Evolutionary conservation across 2,888 invertebrate genomes (phyloP).

Genomic region (Philonicus albiceps): DNA sequence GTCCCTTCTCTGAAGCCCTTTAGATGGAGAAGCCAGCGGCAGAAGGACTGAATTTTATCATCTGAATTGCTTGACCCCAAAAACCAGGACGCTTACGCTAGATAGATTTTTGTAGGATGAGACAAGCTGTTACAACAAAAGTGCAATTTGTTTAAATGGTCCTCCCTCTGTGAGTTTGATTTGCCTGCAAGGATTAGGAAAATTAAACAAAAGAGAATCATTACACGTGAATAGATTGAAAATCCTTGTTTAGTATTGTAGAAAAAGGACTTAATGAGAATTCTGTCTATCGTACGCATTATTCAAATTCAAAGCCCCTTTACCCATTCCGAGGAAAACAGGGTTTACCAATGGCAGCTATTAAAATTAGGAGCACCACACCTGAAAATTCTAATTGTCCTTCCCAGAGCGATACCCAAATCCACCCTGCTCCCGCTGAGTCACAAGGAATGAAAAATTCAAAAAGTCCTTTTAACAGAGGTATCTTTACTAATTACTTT

Average conservation of each 20-base stretch:
- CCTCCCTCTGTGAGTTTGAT: background rate
- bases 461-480: background rate
- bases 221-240: background rate
- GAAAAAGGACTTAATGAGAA: background rate
- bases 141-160: background rate
- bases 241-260: background rate
- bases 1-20: background rate
- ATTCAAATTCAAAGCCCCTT: background rate
- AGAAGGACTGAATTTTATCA: background rate
- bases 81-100: background rate
- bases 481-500: slow-evolving; percentile 14
- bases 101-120: background rate
- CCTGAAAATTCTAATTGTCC: background rate
- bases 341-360: background rate
- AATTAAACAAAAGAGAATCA: background rate
- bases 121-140: background rate
- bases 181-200: background rate
- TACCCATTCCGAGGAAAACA: background rate
- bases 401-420: background rate
- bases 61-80: background rate
- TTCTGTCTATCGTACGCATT: background rate
- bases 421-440: background rate
- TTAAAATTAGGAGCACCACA: background rate
- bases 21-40: background rate
- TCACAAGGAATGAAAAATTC: slow-evolving; percentile 9